Percentiles rank a stretch among this genome's conserved stretches.
These are phyloP conservation scores for Harpalus rufipes DNA, from an alignment of 2,888 invertebrate genomes.

Conservation along the genomic window DNA sequence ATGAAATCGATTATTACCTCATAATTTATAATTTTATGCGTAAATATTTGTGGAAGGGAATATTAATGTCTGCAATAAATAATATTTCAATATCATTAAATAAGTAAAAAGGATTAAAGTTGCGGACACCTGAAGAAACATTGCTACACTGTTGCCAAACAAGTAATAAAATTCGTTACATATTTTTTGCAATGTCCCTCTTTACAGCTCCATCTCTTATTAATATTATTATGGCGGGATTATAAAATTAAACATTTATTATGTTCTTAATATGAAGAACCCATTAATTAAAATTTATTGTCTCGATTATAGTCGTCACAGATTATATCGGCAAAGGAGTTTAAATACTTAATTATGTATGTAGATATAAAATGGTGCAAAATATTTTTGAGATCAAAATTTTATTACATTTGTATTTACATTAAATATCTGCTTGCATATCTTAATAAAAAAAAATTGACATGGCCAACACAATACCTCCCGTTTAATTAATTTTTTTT, in stretches of 20 bases:
- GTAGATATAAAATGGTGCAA: slow-evolving; percentile 33
- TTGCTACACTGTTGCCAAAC: slow-evolving; percentile 11
- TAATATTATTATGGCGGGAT: slow-evolving; percentile 29
- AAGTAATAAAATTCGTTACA: slow-evolving; percentile 37
- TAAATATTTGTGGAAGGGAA: slow-evolving; percentile 2
- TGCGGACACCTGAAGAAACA: slow-evolving; percentile 12
- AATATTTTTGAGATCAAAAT: slow-evolving; percentile 27
- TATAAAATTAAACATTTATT: slow-evolving; percentile 52
- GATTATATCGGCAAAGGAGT: slow-evolving; percentile 27
- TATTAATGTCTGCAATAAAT: slow-evolving; percentile 31
- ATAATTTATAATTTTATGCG: slow-evolving; percentile 34
- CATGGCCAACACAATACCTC: too few species aligned
- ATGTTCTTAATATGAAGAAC: slow-evolving; percentile 43
- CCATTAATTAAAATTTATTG: slow-evolving; percentile 53
- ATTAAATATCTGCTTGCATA: slow-evolving; percentile 10
- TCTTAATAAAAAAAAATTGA: background rate
- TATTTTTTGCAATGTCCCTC: slow-evolving; percentile 14
- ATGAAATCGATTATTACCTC: slow-evolving; percentile 31
- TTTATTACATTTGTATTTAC: background rate
- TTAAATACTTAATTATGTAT: slow-evolving; percentile 39
- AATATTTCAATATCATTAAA: slow-evolving; percentile 16
- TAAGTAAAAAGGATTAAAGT: slow-evolving; percentile 25
- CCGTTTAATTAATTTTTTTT: too few species aligned
- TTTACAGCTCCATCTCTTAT: slow-evolving; percentile 38
- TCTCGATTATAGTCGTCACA: slow-evolving; percentile 32